Evolutionary conservation across 2,113 vertebrate genomes (phyloP).

Genomic region (Lepus europaeus): DNA sequence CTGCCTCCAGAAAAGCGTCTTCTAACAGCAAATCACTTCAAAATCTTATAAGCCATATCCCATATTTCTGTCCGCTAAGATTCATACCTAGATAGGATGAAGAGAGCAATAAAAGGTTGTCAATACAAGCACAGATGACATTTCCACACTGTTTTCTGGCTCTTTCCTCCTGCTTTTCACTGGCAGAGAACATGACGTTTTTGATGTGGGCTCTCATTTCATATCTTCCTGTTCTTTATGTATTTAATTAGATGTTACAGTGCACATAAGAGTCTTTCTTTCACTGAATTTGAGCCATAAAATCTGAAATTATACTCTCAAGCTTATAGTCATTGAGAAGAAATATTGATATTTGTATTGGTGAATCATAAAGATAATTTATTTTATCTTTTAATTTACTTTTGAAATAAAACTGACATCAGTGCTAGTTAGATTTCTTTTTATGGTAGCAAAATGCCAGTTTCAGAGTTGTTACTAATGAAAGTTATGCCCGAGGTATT

Average conservation of each 20-base stretch:
- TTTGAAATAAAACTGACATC: slow-evolving; percentile 40
- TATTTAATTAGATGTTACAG: slow-evolving; percentile 53
- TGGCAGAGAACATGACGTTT: not conserved
- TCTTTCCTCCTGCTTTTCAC: slow-evolving; percentile 25
- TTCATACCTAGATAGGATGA: not conserved
- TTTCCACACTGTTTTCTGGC: not conserved
- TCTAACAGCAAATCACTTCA: slow-evolving; percentile 60
- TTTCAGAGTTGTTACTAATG: slow-evolving; percentile 15
- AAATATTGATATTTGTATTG: slow-evolving; percentile 1
- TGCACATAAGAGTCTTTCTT: slow-evolving; percentile 14
- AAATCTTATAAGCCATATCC: not conserved
- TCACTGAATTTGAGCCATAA: slow-evolving; percentile 51
- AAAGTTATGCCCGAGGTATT: not conserved
- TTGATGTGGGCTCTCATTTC: slow-evolving; percentile 35
- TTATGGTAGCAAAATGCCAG: slow-evolving; percentile 5
- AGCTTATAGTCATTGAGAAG: not conserved
- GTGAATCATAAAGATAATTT: slow-evolving; percentile 11
- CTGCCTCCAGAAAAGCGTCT: slow-evolving; percentile 16
- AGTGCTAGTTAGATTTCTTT: slow-evolving; percentile 37
- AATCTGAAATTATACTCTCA: slow-evolving; percentile 35
- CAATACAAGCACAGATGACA: not conserved
- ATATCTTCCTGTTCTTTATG: slow-evolving; percentile 20
- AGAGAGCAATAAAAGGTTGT: not conserved
- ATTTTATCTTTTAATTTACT: slow-evolving; percentile 22
- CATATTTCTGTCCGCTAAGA: slow-evolving; percentile 31